A percentile compares a stretch with the other conserved stretches of the same genome.
Conservation (phyloP, 2,797 vertebrate species). For the Taenioides sp. region DNA sequence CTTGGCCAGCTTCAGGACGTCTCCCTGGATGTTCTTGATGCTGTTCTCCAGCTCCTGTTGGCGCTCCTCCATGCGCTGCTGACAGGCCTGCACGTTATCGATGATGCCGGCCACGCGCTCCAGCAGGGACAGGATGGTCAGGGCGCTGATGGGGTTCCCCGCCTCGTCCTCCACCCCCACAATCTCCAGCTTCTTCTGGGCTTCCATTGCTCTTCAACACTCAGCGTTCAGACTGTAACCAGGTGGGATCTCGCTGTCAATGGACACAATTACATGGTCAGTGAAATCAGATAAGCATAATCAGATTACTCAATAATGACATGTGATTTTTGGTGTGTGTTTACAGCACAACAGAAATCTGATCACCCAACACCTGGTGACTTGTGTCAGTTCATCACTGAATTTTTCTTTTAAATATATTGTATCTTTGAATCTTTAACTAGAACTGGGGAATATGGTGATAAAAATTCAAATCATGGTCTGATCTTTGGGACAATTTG, state of each 20-base stretch:
- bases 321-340: no score
- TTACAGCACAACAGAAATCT: no score
- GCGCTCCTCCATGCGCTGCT: slow-evolving; percentile 93
- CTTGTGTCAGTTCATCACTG: no score
- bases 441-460: no score
- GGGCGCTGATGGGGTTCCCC: slow-evolving; percentile 84
- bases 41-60: slow-evolving; percentile 89
- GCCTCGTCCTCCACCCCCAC: slow-evolving; percentile 84
- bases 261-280: not conserved
- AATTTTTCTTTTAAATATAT: no score
- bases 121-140: slow-evolving; percentile 92
- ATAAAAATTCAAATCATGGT: no score
- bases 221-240: not conserved
- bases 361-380: no score
- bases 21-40: slow-evolving; percentile 91
- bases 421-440: no score
- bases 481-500: no score
- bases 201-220: slow-evolving; percentile 45
- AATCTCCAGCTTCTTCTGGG: slow-evolving; percentile 74
- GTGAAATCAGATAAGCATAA: not conserved
- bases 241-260: not conserved
- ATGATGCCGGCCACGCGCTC: slow-evolving; percentile 95
- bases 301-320: no score
- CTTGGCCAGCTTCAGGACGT: slow-evolving; percentile 89
- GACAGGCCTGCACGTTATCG: slow-evolving; percentile 91